Base-by-base conservation (phyloP, 2,888 invertebrate genomes). In the Drosophila leonis region DNA sequence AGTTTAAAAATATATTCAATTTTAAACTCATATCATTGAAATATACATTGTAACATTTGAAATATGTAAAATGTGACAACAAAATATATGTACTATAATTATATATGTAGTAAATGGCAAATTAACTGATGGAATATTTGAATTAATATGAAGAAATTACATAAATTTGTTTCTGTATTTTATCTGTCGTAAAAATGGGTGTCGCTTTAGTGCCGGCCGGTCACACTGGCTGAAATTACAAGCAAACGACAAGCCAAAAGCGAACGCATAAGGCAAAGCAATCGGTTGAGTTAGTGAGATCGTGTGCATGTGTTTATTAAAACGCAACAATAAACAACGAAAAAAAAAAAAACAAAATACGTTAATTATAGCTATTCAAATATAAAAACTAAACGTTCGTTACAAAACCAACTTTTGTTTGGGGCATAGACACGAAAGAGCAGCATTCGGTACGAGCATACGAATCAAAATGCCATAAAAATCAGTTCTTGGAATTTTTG, bases 391-490 rank as follows among this genome's bases (percentile, higher is more conserved):
- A 27, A 13, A 10, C 2, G 5, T 29, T 10, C 27, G n/a, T 46
- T 49, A 24, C 5, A n/a, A 60, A n/a, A 12, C 15, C 10, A 20
- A 35, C 33, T 48, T 10, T 13, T 52, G 20, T 8, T 4, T 49
- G 24, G 33, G 37, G 39, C n/a, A 31, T 42, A 29, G 13, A 37
- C 72, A 33, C 39, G 35, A 56, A 7, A 57, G 31, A 59, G 29
- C 37, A 24, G 41, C 42, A 49, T 27, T 56, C 64, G 71, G 64
- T 52, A 48, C 55, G 39, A 44, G 44, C 54, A 57, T 62, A 49
- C 57, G 57, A 70, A 77, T 67, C 72, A 83, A 84, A 81, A 84
- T 88, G 88, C 74, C 83, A 81, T 87, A 81, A 76, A 85, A 85
- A 79, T 70, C 76, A 78, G 55, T 84, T 84, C 85, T 81, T 75